Evolutionary conservation across 2,113 vertebrate species (phyloP).

Genomic region (Polypterus senegalus): DNA sequence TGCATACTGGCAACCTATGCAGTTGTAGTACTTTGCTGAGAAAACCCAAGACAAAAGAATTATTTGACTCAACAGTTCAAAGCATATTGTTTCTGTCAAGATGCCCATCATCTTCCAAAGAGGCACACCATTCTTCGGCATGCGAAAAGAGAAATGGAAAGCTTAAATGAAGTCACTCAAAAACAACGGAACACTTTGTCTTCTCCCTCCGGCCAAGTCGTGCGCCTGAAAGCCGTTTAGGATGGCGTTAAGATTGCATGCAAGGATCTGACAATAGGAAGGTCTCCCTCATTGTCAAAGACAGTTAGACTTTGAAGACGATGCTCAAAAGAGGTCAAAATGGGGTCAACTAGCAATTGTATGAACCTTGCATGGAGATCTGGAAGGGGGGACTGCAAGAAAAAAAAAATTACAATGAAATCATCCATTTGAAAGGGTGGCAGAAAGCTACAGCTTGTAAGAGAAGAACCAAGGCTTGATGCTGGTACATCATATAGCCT

Average conservation of each 20-base stretch:
- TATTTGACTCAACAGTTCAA: constrained; percentile 83
- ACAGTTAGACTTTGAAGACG: constrained; percentile 85
- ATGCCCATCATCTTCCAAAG: constrained; percentile 68
- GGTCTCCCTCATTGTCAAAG: constrained; percentile 78
- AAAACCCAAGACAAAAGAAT: constrained; percentile 73
- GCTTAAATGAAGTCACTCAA: constrained; percentile 60
- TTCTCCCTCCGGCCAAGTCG: constrained; percentile 54
- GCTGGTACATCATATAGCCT: neutral
- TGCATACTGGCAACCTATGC: constrained; percentile 53
- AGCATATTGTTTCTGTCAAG: constrained; percentile 92
- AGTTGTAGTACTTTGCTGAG: constrained; percentile 54
- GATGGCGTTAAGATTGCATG: constrained; percentile 58
- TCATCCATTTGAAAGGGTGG: constrained; percentile 9
- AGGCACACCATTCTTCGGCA: constrained; percentile 49
- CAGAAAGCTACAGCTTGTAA: neutral
- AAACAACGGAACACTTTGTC: constrained; percentile 74
- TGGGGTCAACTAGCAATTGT: constrained; percentile 68
- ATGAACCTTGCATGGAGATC: constrained; percentile 37
- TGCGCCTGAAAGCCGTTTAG: constrained; percentile 67
- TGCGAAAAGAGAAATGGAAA: constrained; percentile 47
- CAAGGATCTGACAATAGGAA: constrained; percentile 63
- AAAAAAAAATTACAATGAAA: constrained; percentile 15
- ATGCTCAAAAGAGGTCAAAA: constrained; percentile 72
- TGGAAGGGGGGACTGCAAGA: constrained; percentile 24
- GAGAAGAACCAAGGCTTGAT: neutral